Base-by-base conservation (phyloP, 1,140 invertebrate genomes). In the Ostrea denselamellosa region DNA sequence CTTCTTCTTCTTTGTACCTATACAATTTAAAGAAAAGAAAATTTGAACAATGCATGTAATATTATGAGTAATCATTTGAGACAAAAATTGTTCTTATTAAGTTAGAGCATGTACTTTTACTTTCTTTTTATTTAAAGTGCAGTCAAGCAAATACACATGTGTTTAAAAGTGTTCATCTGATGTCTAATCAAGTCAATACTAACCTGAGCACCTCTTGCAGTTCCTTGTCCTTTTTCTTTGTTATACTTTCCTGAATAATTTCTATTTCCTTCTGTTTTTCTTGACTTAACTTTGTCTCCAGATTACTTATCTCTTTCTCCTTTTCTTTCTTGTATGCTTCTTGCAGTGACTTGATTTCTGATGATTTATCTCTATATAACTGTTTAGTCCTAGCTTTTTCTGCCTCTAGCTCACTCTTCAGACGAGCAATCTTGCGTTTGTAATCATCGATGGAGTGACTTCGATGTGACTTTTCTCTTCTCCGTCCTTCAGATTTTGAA, bases 371-470 rank as follows among this genome's bases (percentile, higher is more conserved):
- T 81, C 90, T 91, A 54, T 91, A 89, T 53, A 90, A 85, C 82
- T 92, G 90, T 85, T 90, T 90, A 65, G 85, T 92, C 44, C 89
- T 89, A 34, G 90, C 91, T 58, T 90, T 91, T 82, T 92, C 92
- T 71, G 91, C 65, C 58, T 92, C 92, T 14, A 92, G 83, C 65
- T 92, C 92, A 87, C 90, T 91, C 85, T 90, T 90, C n/a, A 92
- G 86, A 77, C 91, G 86, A 28, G 91, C 89, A 65, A 91, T 91
- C 86, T 92, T 92, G n/a, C 91, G 84, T 86, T 88, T 90, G 85
- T 91, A 91, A 56, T 92, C 92, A 9, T 91, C 92, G 2, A 90
- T 56, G 10, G 89, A 87, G 71, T 91, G 89, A 58, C 85, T 88
- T 34, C 83, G 65, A 51, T 88, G 87, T 2, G 90, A 87, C n/a